Base-by-base conservation (phyloP, 23 tunicate species). In the Styela plicata region DNA sequence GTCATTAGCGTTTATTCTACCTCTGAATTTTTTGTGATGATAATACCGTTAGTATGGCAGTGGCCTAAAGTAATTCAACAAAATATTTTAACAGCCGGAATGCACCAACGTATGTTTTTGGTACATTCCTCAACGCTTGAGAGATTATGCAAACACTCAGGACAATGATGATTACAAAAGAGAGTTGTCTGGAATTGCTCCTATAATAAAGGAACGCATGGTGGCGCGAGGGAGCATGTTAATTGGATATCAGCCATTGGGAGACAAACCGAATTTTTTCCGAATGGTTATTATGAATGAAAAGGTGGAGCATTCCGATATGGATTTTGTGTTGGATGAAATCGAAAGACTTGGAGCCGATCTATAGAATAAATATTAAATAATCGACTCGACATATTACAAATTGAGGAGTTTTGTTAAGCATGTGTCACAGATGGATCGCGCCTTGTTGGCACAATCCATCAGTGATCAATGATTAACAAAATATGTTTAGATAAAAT, bases 51-150 rank as follows among this genome's bases (percentile, higher is more conserved):
- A n/a, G n/a, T n/a, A n/a, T n/a, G n/a, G n/a, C n/a, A n/a, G n/a
- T n/a, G n/a, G n/a, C n/a, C n/a, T n/a, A n/a, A n/a, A n/a, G n/a
- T n/a, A n/a, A n/a, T n/a, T n/a, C n/a, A n/a, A n/a, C n/a, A n/a
- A n/a, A n/a, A n/a, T n/a, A n/a, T n/a, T n/a, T n/a, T n/a, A n/a
- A n/a, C 30, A 90, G 89, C 96, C 96, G 2, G 89, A 90, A 70
- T 87, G 90, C 44, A 90, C 96, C 22, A 90, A 90, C 73, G 89
- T 90, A 1, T 90, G 96, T 63, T 90, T 90, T 69, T 90, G 96
- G 96, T 90, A 65, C 61, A 31, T 90, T 24, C 96, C 96, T 1
- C 65, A 74, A 53, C 80, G 82, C 32, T 68, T 90, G 86, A 86
- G 96, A n/a, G 35, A 75, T 19, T 3, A 34, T 63, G 62, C 71